Percentiles rank a stretch among this genome's conserved stretches.
Evolutionary conservation across 1,140 invertebrate species (phyloP).

Genomic region (Lepidurus arcticus): DNA sequence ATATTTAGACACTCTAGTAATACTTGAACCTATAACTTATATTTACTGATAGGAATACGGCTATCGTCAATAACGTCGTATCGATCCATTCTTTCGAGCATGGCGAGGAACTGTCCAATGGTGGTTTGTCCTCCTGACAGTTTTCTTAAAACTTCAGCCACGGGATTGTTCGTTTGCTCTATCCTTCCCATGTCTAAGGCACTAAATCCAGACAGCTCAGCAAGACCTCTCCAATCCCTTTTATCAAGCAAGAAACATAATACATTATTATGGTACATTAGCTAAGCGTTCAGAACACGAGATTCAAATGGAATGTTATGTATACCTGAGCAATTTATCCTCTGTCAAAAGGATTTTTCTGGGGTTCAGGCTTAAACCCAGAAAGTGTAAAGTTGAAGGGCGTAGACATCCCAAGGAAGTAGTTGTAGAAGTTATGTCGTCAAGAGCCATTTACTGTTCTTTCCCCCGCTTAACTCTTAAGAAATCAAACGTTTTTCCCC

Average conservation of each 20-base stretch:
- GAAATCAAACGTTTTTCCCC: background rate
- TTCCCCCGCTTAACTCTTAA: background rate
- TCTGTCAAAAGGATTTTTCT: constrained; percentile 53
- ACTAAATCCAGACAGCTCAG: constrained; percentile 50
- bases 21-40: constrained; percentile 30
- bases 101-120: constrained; percentile 49
- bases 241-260: background rate
- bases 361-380: constrained; percentile 51
- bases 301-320: constrained; percentile 8
- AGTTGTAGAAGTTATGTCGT: background rate
- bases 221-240: constrained; percentile 64
- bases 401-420: constrained; percentile 32
- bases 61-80: constrained; percentile 61
- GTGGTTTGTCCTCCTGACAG: constrained; percentile 42
- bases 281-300: constrained; percentile 30
- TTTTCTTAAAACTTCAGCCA: constrained; percentile 46
- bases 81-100: constrained; percentile 56
- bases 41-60: constrained; percentile 51
- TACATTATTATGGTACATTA: constrained; percentile 25
- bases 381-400: constrained; percentile 34
- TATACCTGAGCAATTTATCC: constrained; percentile 52
- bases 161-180: constrained; percentile 49
- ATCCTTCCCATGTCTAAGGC: constrained; percentile 41
- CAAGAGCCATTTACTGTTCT: background rate
- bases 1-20: background rate